Conservation (phyloP, 2,888 invertebrate species). For the Entomobrya proxima region DNA sequence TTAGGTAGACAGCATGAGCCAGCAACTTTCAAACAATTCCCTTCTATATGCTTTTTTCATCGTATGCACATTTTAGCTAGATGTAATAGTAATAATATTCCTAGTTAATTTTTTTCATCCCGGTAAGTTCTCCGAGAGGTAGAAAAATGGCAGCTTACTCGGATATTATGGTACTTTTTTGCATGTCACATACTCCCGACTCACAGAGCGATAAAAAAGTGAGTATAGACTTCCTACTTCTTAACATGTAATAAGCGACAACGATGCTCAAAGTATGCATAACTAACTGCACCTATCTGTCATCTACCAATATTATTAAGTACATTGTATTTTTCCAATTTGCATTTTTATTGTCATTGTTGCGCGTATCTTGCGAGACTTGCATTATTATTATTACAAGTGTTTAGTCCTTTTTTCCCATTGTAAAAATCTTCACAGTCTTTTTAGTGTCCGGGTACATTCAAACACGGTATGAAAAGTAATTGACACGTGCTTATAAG, state of each 20-base stretch:
- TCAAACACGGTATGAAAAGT: constrained; percentile 40
- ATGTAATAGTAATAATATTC: constrained; percentile 30
- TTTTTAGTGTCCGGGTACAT: constrained; percentile 7
- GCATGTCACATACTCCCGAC: not conserved
- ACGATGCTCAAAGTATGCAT: too few species aligned
- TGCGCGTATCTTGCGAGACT: not conserved
- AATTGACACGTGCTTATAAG: constrained; percentile 63
- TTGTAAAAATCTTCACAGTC: not conserved
- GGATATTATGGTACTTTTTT: not conserved
- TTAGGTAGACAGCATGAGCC: constrained; percentile 53
- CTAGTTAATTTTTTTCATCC: constrained; percentile 48
- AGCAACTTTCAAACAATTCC: constrained; percentile 58
- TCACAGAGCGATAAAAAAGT: not conserved
- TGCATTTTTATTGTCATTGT: constrained; percentile 66
- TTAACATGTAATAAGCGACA: too few species aligned
- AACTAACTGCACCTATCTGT: constrained; percentile 58
- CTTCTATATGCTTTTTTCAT: constrained; percentile 28
- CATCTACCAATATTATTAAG: constrained; percentile 53
- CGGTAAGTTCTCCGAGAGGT: constrained; percentile 50
- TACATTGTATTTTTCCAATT: constrained; percentile 59
- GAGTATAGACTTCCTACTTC: not conserved
- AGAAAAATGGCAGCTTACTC: constrained; percentile 6
- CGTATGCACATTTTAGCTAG: constrained; percentile 21
- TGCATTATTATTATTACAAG: too few species aligned
- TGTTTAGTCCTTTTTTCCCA: not conserved